Conservation (phyloP, 1,140 invertebrate species). For the Mesaphorura yosii region DNA sequence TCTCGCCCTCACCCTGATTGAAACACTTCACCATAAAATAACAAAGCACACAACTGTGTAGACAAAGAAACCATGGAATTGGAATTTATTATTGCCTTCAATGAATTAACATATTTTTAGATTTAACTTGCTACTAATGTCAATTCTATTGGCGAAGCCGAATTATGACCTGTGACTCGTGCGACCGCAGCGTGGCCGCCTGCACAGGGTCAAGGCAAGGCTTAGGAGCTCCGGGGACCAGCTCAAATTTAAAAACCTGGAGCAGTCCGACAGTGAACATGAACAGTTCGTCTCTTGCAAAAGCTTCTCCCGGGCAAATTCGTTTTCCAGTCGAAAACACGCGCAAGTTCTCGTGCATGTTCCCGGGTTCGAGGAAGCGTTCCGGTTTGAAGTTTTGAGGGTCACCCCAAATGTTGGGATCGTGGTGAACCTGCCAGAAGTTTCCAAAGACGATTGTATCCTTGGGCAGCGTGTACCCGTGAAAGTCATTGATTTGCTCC, state of each 20-base stretch:
- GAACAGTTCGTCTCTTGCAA: slow-evolving; percentile 39
- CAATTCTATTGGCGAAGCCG: not conserved
- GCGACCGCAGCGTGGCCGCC: slow-evolving; percentile 5
- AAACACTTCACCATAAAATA: too few species aligned
- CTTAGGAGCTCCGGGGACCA: slow-evolving; percentile 31
- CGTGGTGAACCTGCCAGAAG: slow-evolving; percentile 59
- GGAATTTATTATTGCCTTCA: too few species aligned
- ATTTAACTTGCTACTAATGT: not conserved
- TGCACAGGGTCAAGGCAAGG: slow-evolving; percentile 25
- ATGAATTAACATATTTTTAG: too few species aligned
- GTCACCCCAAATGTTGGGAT: slow-evolving; percentile 54
- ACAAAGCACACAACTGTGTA: too few species aligned
- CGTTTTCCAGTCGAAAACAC: slow-evolving; percentile 57
- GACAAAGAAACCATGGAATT: too few species aligned
- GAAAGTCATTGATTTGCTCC: slow-evolving; percentile 40
- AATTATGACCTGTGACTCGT: slow-evolving; percentile 5
- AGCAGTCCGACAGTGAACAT: slow-evolving; percentile 37
- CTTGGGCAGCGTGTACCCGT: slow-evolving; percentile 52
- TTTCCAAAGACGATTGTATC: slow-evolving; percentile 71
- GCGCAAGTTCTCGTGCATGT: slow-evolving; percentile 53
- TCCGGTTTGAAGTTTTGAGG: slow-evolving; percentile 64
- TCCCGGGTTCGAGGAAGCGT: slow-evolving; percentile 53
- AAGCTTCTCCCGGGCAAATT: slow-evolving; percentile 37
- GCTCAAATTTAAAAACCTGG: slow-evolving; percentile 37
- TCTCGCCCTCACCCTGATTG: too few species aligned